phyloP scores from a whole-genome alignment of 2,888 invertebrate genomes.

The Steinernema hermaphroditum region DNA sequence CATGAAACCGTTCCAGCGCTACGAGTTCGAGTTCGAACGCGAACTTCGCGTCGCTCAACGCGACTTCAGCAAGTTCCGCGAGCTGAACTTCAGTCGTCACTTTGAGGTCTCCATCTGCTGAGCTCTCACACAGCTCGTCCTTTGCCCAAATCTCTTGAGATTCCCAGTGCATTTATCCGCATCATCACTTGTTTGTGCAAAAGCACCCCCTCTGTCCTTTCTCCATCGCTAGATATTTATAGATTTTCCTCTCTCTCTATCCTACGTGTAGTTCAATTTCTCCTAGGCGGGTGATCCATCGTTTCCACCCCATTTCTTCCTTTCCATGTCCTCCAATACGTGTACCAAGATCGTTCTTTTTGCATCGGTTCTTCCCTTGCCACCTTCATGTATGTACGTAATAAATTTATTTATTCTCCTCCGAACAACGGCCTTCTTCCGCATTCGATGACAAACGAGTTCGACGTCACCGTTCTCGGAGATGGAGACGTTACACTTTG shows the following conservation, averaged over 20 bases:
- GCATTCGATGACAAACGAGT: neutral
- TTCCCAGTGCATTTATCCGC: neutral
- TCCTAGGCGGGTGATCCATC: neutral
- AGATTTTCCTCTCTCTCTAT: neutral
- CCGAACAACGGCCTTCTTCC: neutral
- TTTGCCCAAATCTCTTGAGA: neutral
- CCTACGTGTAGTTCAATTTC: slow-evolving; percentile 16
- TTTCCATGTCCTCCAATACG: slow-evolving; percentile 3
- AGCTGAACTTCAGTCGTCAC: neutral
- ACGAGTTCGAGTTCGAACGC: slow-evolving; percentile 16
- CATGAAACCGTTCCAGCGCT: neutral
- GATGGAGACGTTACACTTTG: no score
- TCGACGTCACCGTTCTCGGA: neutral
- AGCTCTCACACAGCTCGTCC: neutral
- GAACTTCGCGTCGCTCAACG: neutral
- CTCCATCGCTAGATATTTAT: neutral
- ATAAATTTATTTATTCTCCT: slow-evolving; percentile 4
- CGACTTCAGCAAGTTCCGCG: slow-evolving; percentile 25
- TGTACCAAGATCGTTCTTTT: neutral
- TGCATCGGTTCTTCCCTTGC: neutral
- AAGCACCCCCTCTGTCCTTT: neutral
- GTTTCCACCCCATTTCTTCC: neutral
- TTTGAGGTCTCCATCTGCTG: slow-evolving; percentile 5
- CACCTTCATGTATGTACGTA: neutral
- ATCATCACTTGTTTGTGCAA: neutral